Conservation (phyloP, 2,888 invertebrate species). For the Adela reaumurella region DNA sequence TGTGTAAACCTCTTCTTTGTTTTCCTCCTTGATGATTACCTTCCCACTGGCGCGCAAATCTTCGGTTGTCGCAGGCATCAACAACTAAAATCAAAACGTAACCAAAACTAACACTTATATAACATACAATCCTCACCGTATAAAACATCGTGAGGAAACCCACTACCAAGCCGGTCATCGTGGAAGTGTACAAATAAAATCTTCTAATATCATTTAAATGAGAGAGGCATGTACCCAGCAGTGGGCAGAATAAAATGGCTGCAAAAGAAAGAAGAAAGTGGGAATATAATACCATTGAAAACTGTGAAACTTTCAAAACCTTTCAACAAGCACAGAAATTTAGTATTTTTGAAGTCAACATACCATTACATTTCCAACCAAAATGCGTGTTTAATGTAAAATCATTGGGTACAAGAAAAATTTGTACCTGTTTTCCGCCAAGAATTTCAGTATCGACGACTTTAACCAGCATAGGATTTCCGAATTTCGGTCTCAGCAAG, state of each 20-base stretch:
- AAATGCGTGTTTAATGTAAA: neutral
- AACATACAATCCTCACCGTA: no score
- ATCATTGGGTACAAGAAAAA: no score
- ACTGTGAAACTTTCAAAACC: neutral
- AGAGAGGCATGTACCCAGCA: no score
- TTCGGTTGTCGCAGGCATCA: constrained; percentile 70
- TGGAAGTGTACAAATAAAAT: no score
- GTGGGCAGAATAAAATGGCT: no score
- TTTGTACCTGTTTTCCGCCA: constrained; percentile 52
- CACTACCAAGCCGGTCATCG: no score
- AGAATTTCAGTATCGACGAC: constrained; percentile 54
- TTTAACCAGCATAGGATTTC: constrained; percentile 66
- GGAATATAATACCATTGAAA: no score
- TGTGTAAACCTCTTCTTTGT: constrained; percentile 7
- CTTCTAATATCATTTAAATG: no score
- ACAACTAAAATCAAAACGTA: constrained; percentile 56
- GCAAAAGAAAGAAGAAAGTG: no score
- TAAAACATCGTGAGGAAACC: no score
- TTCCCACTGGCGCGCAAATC: constrained; percentile 64
- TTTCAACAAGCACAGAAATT: neutral
- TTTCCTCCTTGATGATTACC: constrained; percentile 44
- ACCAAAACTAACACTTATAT: no score
- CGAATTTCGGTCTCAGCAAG: constrained; percentile 62
- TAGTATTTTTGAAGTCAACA: neutral
- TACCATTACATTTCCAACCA: no score